phyloP scores from a whole-genome alignment of 2,113 vertebrate genomes.

The Dicerorhinus sumatrensis region DNA sequence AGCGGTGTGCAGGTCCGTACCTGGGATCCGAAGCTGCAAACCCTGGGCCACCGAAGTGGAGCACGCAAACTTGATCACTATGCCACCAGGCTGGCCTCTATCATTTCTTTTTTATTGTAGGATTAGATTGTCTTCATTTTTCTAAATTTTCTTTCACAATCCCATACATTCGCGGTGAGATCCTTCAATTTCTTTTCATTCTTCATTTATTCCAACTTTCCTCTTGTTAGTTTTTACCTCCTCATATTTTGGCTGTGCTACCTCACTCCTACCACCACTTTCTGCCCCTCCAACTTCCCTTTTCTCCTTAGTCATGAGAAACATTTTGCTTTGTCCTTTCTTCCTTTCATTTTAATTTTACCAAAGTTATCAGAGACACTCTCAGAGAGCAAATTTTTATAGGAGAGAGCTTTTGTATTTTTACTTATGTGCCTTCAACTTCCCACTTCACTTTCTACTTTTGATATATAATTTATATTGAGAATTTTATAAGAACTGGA shows the following conservation, averaged over 20 bases:
- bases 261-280: not conserved
- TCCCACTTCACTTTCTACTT: not conserved
- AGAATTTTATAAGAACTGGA: not conserved
- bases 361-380: not conserved
- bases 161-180: not conserved
- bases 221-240: not conserved
- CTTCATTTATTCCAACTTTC: not conserved
- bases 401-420: not conserved
- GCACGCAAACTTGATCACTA: no score
- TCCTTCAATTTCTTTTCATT: not conserved
- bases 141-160: not conserved
- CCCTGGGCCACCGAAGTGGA: no score
- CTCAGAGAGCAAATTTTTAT: not conserved
- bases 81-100: no score
- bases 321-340: not conserved
- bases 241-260: not conserved
- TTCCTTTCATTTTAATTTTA: not conserved
- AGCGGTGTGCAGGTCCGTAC: no score
- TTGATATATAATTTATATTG: not conserved
- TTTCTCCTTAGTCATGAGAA: not conserved
- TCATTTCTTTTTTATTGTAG: not conserved
- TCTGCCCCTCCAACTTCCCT: not conserved
- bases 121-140: not conserved
- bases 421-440: not conserved
- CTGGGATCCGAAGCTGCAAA: no score